A percentile compares a stretch with the other conserved stretches of the same genome.
Conservation (phyloP, 2,888 invertebrate genomes). For the Mythimna impura region DNA sequence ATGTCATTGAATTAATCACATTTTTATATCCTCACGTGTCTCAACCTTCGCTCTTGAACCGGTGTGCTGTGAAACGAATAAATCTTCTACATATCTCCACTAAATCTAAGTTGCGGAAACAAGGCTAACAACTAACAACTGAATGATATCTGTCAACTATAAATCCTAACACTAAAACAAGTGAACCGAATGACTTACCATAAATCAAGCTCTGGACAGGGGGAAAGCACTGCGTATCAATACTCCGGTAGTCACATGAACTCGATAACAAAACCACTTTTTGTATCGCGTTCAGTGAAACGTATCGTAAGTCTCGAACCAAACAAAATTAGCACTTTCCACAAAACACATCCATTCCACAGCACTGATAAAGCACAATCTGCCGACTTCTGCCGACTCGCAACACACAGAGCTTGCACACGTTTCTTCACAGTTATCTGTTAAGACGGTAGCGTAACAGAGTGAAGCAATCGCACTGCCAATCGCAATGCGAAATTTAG, state of each 20-base stretch:
- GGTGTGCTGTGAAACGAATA: conserved; percentile 44
- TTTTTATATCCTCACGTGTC: conserved; percentile 64
- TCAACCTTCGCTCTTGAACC: conserved; percentile 61
- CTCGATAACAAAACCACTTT: conserved; percentile 84
- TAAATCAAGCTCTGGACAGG: conserved; percentile 82
- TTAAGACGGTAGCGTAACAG: conserved; percentile 83
- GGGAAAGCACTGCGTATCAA: conserved; percentile 82
- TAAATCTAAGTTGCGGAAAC: conserved; percentile 41
- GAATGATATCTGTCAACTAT: conserved; percentile 60
- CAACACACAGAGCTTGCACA: conserved; percentile 83
- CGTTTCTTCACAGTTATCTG: conserved; percentile 87
- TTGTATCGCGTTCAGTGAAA: conserved; percentile 84
- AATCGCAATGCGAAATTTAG: conserved; percentile 87
- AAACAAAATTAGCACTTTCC: conserved; percentile 85
- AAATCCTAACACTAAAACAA: conserved; percentile 64
- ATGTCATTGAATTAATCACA: conserved; percentile 76
- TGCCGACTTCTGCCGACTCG: conserved; percentile 81
- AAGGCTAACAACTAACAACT: conserved; percentile 49
- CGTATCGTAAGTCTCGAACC: conserved; percentile 79
- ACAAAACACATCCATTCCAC: conserved; percentile 86
- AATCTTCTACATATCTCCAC: conserved; percentile 41
- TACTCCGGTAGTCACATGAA: conserved; percentile 83
- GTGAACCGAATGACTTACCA: conserved; percentile 80
- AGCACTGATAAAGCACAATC: conserved; percentile 84
- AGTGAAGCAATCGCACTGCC: conserved; percentile 84